Percentiles rank a stretch among this genome's conserved stretches.
Evolutionary conservation across 2,797 vertebrate genomes (phyloP).

Genomic region (Mus spretus): DNA sequence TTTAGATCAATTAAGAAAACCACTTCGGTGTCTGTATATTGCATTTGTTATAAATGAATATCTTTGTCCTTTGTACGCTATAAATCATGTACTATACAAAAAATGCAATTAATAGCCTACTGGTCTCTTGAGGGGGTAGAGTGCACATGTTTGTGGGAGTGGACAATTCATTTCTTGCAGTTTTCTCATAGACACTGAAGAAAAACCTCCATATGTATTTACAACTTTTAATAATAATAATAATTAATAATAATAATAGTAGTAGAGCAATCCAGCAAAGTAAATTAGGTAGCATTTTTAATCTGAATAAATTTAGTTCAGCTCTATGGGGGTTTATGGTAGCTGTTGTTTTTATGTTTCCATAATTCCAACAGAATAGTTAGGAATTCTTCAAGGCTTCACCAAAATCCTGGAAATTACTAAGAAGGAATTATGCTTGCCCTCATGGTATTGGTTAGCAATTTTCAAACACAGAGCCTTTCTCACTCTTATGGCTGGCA

Average conservation of each 20-base stretch:
- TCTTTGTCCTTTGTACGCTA: conserved; percentile 83
- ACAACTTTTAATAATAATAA: too few species aligned
- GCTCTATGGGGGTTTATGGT: background rate
- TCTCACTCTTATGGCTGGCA: background rate
- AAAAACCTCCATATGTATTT: conserved; percentile 79
- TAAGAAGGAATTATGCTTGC: background rate
- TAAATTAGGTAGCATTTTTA: background rate
- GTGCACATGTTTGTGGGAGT: conserved; percentile 75
- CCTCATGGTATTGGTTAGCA: background rate
- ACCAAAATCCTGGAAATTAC: background rate
- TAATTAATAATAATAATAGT: background rate
- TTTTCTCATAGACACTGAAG: conserved; percentile 82
- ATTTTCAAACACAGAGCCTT: conserved; percentile 24
- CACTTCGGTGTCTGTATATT: conserved; percentile 83
- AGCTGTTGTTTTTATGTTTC: background rate
- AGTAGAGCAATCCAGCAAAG: background rate
- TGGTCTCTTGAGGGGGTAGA: conserved; percentile 77
- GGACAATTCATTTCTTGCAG: conserved; percentile 77
- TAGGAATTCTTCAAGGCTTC: background rate
- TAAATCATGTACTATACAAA: conserved; percentile 82
- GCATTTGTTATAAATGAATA: conserved; percentile 86
- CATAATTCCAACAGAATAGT: background rate
- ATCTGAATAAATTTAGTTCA: conserved; percentile 12
- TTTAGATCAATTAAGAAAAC: conserved; percentile 89
- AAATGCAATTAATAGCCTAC: conserved; percentile 85